Base-by-base conservation (phyloP, 1,140 invertebrate genomes). In the Pararge aegeria region DNA sequence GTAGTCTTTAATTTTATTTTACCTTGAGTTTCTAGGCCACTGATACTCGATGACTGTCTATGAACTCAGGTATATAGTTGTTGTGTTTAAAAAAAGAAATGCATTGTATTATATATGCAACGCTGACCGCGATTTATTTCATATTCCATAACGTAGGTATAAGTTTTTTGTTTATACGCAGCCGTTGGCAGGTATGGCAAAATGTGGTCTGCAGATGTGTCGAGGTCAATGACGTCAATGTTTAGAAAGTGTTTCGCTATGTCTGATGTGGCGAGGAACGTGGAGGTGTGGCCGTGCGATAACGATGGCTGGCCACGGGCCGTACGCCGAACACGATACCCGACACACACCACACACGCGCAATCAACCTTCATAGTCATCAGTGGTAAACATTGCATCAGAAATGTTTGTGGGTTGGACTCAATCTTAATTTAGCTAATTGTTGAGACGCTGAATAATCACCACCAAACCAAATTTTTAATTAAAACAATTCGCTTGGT, bases 211-310 rank as follows among this genome's bases (percentile, higher is more conserved):
- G 53, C 49, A 57, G 51, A 21, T 58, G 50, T 58, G 44, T 12
- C 13, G 51, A 61, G 64, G 58, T 61, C 64, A 49, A 49, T 66
- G 55, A 62, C 55, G 59, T 51, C 59, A 61, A 30, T 21, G 51
- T 61, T 60, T 66, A 66, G 64, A 66, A 66, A 61, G 57, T 57
- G 37, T 49, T 60, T 55, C 30, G 38, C 24, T 52, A 10, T 55
- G 19, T 18, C 27, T 30, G 38, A 27, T 44, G 49, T 51, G 21
- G 46, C 37, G 50, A 21, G 29, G 21, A 9, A 10, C 38, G 24
- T 21, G 64, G 64, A 57, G 57, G 64, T 66, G 64, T 65, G 63
- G 52, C 57, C 13, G 58, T 12, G 21, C 24, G 37, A 16, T 52
- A 58, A 29, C 30, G 16, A 44, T 15, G 38, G 13, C 13, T 42